Evolutionary conservation across 2,113 vertebrate genomes (phyloP).

Genomic region (Leucosticte australis): DNA sequence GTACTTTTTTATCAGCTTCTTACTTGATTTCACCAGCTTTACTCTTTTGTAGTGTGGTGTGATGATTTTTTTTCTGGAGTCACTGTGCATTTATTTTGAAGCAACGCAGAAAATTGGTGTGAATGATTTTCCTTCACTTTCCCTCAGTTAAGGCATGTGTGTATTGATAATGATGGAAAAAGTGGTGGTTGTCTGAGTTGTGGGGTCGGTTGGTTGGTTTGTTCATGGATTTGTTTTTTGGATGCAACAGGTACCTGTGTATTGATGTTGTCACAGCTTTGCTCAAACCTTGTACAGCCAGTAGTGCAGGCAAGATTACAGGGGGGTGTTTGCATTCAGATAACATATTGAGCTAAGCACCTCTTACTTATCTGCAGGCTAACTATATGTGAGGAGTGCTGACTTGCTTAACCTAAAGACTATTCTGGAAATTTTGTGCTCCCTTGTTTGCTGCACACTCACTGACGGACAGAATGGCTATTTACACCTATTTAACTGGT

Average conservation of each 20-base stretch:
- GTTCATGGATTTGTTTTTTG: neutral
- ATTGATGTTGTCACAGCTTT: neutral
- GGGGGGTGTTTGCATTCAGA: neutral
- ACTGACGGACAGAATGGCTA: neutral
- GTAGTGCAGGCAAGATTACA: neutral
- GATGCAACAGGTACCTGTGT: neutral
- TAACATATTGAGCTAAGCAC: neutral
- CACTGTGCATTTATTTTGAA: neutral
- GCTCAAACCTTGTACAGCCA: neutral
- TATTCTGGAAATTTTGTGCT: neutral
- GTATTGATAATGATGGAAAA: neutral
- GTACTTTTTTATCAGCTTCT: neutral
- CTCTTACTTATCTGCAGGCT: neutral
- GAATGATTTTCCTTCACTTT: neutral
- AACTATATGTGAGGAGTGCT: neutral
- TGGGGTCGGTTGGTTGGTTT: neutral
- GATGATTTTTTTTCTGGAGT: neutral
- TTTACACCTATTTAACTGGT: neutral
- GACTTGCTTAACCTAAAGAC: neutral
- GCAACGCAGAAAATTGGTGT: neutral
- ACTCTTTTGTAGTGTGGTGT: neutral
- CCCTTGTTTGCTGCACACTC: neutral
- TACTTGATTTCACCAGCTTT: neutral
- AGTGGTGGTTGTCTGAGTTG: neutral
- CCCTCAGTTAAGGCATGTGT: neutral